Conservation (phyloP, 2,113 vertebrate genomes). For the Chaetodon auriga region DNA sequence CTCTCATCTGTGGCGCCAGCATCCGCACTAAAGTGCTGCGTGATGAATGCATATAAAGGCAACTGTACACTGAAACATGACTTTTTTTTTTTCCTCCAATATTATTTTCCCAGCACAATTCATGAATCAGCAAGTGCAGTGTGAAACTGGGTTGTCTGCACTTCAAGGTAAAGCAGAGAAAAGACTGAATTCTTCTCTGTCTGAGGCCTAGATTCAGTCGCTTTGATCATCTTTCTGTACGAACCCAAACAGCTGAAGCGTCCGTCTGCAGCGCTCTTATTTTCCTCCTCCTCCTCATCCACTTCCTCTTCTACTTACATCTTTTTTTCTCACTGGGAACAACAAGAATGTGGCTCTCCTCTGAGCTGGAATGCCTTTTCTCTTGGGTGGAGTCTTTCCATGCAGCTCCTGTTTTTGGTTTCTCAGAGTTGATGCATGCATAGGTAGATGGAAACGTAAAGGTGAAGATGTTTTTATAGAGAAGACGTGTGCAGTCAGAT, state of each 20-base stretch:
- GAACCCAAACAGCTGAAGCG: slow-evolving; percentile 20
- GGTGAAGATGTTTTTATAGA: too few relatives aligned
- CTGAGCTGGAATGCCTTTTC: slow-evolving; percentile 13
- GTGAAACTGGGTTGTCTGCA: slow-evolving; percentile 38
- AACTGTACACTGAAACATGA: neutral
- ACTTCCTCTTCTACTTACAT: neutral
- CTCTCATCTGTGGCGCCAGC: neutral
- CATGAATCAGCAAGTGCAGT: slow-evolving; percentile 47
- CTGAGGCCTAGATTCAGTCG: slow-evolving; percentile 28
- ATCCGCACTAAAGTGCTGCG: neutral
- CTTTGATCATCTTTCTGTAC: slow-evolving; percentile 50
- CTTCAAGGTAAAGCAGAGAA: slow-evolving; percentile 43
- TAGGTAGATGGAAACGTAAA: too few relatives aligned
- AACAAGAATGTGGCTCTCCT: slow-evolving; percentile 28
- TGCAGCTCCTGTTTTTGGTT: neutral
- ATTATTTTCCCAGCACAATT: slow-evolving; percentile 12
- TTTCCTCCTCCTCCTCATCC: too few relatives aligned
- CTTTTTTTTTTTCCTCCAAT: neutral
- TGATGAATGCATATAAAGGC: neutral
- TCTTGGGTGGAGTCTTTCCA: neutral
- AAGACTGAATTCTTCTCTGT: slow-evolving; percentile 20
- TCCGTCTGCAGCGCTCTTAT: neutral
- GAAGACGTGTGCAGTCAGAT: too few relatives aligned
- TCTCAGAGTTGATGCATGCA: neutral
- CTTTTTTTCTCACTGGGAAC: slow-evolving; percentile 15